Evolutionary conservation across 2,113 vertebrate species (phyloP).

Genomic region (Percopsis transmontana): DNA sequence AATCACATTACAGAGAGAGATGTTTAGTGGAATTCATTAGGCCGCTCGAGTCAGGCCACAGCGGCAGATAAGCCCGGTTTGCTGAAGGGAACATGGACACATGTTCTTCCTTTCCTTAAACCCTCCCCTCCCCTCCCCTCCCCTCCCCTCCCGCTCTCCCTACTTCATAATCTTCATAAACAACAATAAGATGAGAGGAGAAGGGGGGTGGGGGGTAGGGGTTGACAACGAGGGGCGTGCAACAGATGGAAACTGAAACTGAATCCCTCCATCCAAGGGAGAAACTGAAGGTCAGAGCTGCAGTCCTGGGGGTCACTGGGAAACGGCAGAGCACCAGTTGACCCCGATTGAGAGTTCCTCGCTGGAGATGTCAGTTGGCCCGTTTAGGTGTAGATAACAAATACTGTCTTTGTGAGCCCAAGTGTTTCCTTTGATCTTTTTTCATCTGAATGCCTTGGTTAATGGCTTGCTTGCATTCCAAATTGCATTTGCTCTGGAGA

Average conservation of each 20-base stretch:
- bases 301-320: not conserved
- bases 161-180: too few relatives aligned
- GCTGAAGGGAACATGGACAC: not conserved
- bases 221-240: not conserved
- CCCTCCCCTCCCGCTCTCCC: not conserved
- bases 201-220: not conserved
- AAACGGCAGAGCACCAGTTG: slow-evolving; percentile 35
- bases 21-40: not conserved
- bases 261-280: not conserved
- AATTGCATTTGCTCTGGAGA: too few relatives aligned
- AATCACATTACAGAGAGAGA: not conserved
- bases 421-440: too few relatives aligned
- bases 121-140: not conserved
- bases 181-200: not conserved
- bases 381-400: too few relatives aligned
- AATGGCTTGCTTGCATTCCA: too few relatives aligned
- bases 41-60: not conserved
- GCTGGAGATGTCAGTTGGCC: slow-evolving; percentile 14
- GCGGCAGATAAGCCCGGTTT: not conserved
- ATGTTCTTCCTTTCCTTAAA: not conserved
- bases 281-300: not conserved
- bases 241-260: not conserved
- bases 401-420: too few relatives aligned
- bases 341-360: slow-evolving; percentile 34
- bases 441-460: too few relatives aligned